Evolutionary conservation across 2,113 vertebrate species (phyloP).

Genomic region (Clarias magur): DNA sequence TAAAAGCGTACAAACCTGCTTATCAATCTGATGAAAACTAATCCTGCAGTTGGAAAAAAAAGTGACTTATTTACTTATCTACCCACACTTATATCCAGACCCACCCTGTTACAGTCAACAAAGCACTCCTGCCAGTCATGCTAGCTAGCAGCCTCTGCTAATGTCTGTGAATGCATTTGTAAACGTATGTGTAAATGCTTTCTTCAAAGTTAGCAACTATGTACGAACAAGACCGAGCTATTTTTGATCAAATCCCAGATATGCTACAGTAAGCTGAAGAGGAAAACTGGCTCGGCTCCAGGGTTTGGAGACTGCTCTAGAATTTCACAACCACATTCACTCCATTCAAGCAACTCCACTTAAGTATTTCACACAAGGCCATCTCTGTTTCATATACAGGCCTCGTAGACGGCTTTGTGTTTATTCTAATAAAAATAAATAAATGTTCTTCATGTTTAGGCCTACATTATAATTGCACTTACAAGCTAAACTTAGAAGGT

Average conservation of each 20-base stretch:
- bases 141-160: neutral
- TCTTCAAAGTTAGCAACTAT: neutral
- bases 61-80: neutral
- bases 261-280: neutral
- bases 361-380: neutral
- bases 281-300: neutral
- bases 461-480: neutral
- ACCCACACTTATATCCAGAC: neutral
- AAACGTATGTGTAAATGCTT: neutral
- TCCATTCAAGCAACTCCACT: neutral
- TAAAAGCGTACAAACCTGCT: neutral
- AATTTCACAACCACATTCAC: neutral
- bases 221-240: neutral
- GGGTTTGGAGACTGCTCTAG: neutral
- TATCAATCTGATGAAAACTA: neutral
- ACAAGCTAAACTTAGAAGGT: neutral
- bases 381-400: neutral
- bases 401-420: neutral
- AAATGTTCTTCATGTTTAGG: neutral
- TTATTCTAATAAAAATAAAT: neutral
- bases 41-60: neutral
- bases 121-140: neutral
- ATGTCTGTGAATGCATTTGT: neutral
- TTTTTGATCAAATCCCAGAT: neutral
- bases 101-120: neutral